Conservation (phyloP, 2,113 vertebrate species). For the Propithecus coquereli region DNA sequence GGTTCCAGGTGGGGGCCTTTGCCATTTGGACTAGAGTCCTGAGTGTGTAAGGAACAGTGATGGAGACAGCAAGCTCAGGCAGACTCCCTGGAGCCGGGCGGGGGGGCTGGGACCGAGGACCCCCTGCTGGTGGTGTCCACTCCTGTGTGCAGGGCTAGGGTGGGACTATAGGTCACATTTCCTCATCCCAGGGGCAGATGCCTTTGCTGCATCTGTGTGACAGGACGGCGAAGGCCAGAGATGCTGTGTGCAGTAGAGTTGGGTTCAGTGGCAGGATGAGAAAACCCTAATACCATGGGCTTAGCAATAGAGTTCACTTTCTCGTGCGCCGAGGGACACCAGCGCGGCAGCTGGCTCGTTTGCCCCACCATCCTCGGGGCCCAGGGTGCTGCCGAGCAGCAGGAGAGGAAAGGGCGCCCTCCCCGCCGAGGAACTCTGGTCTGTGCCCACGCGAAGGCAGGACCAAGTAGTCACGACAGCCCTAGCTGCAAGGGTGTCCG, state of each 20-base stretch:
- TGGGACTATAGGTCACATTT: rapidly evolving
- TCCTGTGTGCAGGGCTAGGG: rapidly evolving
- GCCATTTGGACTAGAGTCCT: background rate
- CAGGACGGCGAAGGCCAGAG: background rate
- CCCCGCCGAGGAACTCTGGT: background rate
- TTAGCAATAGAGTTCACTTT: background rate
- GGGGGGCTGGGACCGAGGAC: background rate
- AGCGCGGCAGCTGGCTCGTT: rapidly evolving
- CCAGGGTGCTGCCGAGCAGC: rapidly evolving
- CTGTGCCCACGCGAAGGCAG: background rate
- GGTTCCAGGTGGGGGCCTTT: background rate
- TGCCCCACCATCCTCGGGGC: rapidly evolving
- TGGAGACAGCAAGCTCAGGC: background rate
- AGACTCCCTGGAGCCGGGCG: rapidly evolving
- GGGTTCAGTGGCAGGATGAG: background rate
- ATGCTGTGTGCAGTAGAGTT: background rate
- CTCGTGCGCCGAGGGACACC: rapidly evolving
- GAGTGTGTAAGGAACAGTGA: background rate
- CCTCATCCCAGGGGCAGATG: background rate
- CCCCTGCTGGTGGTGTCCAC: too few species aligned
- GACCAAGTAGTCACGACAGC: rapidly evolving
- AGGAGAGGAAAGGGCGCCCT: background rate
- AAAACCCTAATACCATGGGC: rapidly evolving
- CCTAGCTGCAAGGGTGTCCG: background rate
- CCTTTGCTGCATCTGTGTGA: rapidly evolving